Conservation (phyloP, 2,888 invertebrate genomes). For the Lottia scabra region DNA sequence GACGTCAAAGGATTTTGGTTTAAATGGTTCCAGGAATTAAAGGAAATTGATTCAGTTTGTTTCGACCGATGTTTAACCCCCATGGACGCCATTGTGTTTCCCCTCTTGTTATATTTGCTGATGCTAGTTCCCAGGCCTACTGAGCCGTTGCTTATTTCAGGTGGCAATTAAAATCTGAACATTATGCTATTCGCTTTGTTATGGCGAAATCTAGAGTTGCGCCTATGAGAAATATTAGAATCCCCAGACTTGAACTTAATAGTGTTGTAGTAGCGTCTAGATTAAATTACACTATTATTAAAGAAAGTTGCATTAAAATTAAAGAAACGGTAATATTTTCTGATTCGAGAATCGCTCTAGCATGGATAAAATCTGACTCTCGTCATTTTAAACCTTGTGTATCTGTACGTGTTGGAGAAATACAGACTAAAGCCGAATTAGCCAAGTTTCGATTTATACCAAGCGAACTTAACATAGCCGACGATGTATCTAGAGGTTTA, state of each 20-base stretch:
- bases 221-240: background rate
- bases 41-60: background rate
- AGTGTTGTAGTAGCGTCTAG: background rate
- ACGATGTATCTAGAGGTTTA: background rate
- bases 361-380: slow-evolving; percentile 4
- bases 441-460: background rate
- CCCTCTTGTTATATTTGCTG: background rate
- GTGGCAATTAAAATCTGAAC: background rate
- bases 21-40: background rate
- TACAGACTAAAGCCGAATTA: background rate
- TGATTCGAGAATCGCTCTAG: background rate
- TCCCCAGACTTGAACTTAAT: background rate
- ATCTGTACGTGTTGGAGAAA: background rate
- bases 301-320: background rate
- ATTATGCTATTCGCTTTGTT: background rate
- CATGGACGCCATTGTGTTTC: background rate
- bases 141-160: background rate
- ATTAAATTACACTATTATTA: background rate
- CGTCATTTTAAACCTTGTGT: background rate
- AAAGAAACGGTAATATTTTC: background rate
- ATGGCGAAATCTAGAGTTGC: background rate
- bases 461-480: too few species aligned
- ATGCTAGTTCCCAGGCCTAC: background rate
- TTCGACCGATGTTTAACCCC: background rate
- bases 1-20: background rate